Evolutionary conservation across 2,113 vertebrate genomes (phyloP).

Genomic region (Furnarius figulus): DNA sequence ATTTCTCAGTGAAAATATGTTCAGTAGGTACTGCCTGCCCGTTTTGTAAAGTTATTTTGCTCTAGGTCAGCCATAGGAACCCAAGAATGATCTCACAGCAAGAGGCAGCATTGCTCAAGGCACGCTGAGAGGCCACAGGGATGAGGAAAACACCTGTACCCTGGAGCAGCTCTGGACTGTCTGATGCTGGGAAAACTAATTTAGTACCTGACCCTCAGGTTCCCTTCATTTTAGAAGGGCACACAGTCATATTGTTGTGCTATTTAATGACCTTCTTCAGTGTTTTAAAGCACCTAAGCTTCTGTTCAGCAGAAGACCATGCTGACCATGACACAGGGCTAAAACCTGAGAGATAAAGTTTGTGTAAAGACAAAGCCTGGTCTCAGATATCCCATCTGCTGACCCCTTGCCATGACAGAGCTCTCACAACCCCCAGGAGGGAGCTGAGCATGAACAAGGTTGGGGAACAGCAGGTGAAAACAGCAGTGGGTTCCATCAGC

Average conservation of each 20-base stretch:
- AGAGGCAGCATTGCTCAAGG: background rate
- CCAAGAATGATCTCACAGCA: accelerated
- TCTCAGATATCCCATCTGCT: background rate
- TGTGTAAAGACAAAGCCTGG: background rate
- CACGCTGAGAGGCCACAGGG: background rate
- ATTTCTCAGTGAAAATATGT: background rate
- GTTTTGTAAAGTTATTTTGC: background rate
- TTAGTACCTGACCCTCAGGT: background rate
- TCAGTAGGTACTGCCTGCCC: background rate
- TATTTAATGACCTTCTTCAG: background rate
- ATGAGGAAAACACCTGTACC: too few relatives aligned
- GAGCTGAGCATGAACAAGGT: background rate
- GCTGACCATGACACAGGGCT: background rate
- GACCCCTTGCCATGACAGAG: background rate
- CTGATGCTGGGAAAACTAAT: background rate
- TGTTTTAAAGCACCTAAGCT: background rate
- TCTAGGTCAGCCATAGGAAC: background rate
- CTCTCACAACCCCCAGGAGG: background rate
- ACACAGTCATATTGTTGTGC: background rate
- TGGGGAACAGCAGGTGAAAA: background rate
- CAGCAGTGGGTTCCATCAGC: background rate
- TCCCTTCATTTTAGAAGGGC: background rate
- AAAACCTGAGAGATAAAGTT: background rate
- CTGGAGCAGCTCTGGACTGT: background rate
- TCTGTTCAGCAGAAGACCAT: background rate